Percentiles rank a stretch among this genome's conserved stretches.
Evolutionary conservation across 2,888 invertebrate genomes (phyloP).

Genomic region (Scelioninae gen. 2): DNA sequence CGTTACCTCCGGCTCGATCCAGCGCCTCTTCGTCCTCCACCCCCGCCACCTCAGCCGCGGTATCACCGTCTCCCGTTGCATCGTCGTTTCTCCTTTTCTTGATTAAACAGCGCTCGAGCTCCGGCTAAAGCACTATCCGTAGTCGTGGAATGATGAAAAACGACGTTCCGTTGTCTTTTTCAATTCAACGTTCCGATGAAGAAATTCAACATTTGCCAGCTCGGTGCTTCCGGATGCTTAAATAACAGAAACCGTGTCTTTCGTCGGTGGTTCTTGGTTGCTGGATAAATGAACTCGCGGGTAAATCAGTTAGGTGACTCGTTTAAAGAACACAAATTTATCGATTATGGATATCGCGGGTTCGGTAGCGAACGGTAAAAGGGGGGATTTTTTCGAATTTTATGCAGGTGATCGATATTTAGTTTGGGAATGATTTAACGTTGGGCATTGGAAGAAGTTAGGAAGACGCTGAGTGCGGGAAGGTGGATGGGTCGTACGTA

Average conservation of each 20-base stretch:
- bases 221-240: conserved; percentile 23
- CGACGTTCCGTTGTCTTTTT: conserved; percentile 48
- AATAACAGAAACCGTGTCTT: conserved; percentile 22
- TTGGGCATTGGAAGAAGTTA: too few relatives aligned
- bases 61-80: conserved; percentile 55
- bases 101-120: conserved; percentile 67
- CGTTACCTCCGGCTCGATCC: conserved; percentile 55
- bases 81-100: conserved; percentile 67
- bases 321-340: not conserved
- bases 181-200: conserved; percentile 45
- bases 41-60: conserved; percentile 46
- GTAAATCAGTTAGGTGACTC: conserved; percentile 1
- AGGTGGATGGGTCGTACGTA: too few relatives aligned
- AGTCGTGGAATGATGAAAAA: conserved; percentile 51
- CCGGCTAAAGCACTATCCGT: conserved; percentile 60
- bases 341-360: too few relatives aligned
- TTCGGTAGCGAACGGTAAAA: too few relatives aligned
- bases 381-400: too few relatives aligned
- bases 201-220: conserved; percentile 31
- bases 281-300: not conserved
- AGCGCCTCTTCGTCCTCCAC: conserved; percentile 60
- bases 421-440: too few relatives aligned
- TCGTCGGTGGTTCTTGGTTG: conserved; percentile 14
- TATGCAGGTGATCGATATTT: too few relatives aligned
- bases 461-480: too few relatives aligned